phyloP scores from a whole-genome alignment of 2,113 vertebrate genomes.

The Lepisosteus oculatus region DNA sequence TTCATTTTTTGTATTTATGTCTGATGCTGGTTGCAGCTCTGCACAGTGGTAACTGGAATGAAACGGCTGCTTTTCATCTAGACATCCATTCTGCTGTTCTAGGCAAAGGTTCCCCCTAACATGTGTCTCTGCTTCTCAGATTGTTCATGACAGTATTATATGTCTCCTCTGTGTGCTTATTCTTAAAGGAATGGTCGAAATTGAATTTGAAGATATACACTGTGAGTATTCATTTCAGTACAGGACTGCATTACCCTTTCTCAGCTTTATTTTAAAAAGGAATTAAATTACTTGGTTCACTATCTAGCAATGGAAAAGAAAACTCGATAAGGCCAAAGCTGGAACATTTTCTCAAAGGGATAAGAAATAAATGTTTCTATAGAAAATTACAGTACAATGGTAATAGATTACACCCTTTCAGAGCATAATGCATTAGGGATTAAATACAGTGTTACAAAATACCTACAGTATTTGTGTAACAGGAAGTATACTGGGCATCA shows the following conservation, averaged over 20 bases:
- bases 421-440: constrained; percentile 47
- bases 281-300: constrained; percentile 36
- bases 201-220: constrained; percentile 18
- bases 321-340: constrained; percentile 53
- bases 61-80: neutral
- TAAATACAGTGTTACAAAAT: constrained; percentile 27
- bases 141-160: constrained; percentile 22
- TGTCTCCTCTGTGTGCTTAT: constrained; percentile 38
- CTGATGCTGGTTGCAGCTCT: too few relatives aligned
- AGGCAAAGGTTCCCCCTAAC: neutral
- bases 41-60: neutral
- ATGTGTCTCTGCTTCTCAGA: neutral
- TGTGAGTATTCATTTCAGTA: constrained; percentile 13
- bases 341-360: constrained; percentile 47
- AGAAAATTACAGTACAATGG: neutral
- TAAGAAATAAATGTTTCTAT: constrained; percentile 13
- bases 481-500: too few relatives aligned
- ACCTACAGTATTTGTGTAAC: too few relatives aligned
- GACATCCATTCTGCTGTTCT: neutral
- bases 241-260: constrained; percentile 16
- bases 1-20: too few relatives aligned
- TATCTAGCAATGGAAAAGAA: constrained; percentile 46
- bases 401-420: constrained; percentile 54
- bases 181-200: constrained; percentile 52
- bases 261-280: constrained; percentile 34